Evolutionary conservation across 1,140 invertebrate genomes (phyloP).

Genomic region (Sycobia sp.): DNA sequence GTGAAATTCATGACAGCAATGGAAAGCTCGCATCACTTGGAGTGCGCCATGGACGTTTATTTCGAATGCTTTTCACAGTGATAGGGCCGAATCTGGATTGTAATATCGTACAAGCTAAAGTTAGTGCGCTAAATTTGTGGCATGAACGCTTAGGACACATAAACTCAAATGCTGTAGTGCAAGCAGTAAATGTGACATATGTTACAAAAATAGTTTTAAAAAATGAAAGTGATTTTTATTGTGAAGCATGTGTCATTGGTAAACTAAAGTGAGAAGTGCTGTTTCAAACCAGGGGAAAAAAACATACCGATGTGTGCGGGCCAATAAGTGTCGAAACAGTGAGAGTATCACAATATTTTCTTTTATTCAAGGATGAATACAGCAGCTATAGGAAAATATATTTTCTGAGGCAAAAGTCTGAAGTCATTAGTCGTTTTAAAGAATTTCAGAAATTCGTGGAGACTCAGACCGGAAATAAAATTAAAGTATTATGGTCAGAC

Average conservation of each 20-base stretch:
- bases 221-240: too few relatives aligned
- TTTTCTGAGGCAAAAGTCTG: too few relatives aligned
- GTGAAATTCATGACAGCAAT: slow-evolving; percentile 1
- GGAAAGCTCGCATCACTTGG: neutral
- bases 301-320: slow-evolving; percentile 16
- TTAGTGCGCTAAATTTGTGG: slow-evolving; percentile 14
- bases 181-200: neutral
- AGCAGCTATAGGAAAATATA: too few relatives aligned
- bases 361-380: too few relatives aligned
- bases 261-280: neutral
- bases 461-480: slow-evolving; percentile 45
- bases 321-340: slow-evolving; percentile 1
- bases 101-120: neutral
- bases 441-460: slow-evolving; percentile 41
- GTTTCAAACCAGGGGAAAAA: neutral
- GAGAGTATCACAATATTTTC: slow-evolving; percentile 27
- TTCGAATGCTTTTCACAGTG: slow-evolving; percentile 20
- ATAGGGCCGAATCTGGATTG: slow-evolving; percentile 5
- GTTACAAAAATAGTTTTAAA: too few relatives aligned
- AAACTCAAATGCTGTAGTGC: neutral
- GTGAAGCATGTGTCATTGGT: neutral
- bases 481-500: too few relatives aligned
- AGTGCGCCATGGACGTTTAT: slow-evolving; percentile 3
- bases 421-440: slow-evolving; percentile 47
- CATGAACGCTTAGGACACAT: slow-evolving; percentile 5